Evolutionary conservation across 2,888 invertebrate species (phyloP).

Genomic region (Cyclophora punctaria): DNA sequence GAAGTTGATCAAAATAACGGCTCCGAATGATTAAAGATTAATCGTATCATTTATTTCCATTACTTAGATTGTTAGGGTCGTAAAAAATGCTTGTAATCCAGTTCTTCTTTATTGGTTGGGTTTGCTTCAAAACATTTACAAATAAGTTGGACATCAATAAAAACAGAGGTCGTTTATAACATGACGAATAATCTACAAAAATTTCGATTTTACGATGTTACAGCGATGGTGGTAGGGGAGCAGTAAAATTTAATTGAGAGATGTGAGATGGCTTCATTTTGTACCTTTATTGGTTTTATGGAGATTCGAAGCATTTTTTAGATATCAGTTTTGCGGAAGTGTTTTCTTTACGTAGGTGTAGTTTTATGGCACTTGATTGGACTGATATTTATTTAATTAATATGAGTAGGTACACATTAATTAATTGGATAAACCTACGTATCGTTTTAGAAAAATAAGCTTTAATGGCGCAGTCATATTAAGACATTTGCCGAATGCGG

Average conservation of each 20-base stretch:
- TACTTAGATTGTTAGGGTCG: conserved; percentile 30
- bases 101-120: conserved; percentile 28
- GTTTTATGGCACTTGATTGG: no score
- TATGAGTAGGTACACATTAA: no score
- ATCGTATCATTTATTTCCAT: conserved; percentile 31
- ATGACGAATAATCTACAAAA: conserved; percentile 33
- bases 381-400: no score
- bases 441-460: no score
- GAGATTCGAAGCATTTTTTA: no score
- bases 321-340: no score
- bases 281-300: no score
- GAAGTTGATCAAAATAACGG: conserved; percentile 20
- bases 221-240: conserved; percentile 12
- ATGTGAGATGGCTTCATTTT: conserved; percentile 2
- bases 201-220: conserved; percentile 18
- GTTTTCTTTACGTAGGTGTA: no score
- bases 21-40: conserved; percentile 24
- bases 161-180: conserved; percentile 46
- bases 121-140: conserved; percentile 39
- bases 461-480: no score
- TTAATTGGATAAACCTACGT: no score
- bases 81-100: conserved; percentile 29
- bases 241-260: conserved; percentile 10
- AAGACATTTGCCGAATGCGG: no score
- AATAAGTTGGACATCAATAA: conserved; percentile 45